These are phyloP conservation scores for Pterocles burchelli DNA, from an alignment of 2,113 vertebrate genomes.

Conservation along the genomic window DNA sequence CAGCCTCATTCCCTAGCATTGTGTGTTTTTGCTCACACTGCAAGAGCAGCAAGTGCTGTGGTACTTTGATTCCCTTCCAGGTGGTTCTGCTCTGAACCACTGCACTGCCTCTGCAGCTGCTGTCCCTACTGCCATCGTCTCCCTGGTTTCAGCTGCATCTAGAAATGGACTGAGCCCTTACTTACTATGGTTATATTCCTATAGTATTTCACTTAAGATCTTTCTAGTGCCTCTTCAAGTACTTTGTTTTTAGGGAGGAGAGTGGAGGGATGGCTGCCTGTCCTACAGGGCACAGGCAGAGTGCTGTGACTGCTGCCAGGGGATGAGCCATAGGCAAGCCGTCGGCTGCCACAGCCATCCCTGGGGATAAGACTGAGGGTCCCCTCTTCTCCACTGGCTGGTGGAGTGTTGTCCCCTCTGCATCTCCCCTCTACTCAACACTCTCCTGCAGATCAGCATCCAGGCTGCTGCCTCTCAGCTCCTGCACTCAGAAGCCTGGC, in stretches of 20 bases:
- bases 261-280: not conserved
- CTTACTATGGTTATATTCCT: not conserved
- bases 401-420: not conserved
- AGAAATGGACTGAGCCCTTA: not conserved
- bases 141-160: not conserved
- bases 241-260: not conserved
- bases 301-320: not conserved
- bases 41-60: not conserved
- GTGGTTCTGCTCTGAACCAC: not conserved
- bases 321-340: not conserved
- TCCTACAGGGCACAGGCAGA: not conserved
- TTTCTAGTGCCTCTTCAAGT: not conserved
- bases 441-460: fast-evolving
- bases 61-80: not conserved
- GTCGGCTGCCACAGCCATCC: not conserved
- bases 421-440: not conserved
- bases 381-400: not conserved
- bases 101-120: not conserved
- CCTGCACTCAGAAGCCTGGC: not conserved
- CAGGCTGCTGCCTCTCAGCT: not conserved
- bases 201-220: not conserved
- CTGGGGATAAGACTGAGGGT: not conserved
- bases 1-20: not conserved
- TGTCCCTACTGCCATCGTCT: not conserved
- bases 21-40: not conserved